Percentiles rank a stretch among this genome's conserved stretches.
Conservation (phyloP, 2,113 vertebrate genomes). For the Pedetes capensis region DNA sequence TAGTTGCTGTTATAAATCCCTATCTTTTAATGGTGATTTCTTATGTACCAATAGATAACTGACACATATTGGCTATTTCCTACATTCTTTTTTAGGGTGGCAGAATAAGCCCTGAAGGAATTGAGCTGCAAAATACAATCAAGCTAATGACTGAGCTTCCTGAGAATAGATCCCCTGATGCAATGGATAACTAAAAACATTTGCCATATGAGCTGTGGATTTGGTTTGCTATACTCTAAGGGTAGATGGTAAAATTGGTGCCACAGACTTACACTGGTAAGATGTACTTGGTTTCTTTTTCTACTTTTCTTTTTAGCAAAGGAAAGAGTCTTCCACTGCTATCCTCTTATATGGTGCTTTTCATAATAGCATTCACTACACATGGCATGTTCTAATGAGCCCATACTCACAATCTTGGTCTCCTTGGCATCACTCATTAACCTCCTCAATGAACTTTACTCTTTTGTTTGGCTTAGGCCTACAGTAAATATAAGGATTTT, state of each 20-base stretch:
- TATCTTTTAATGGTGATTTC: neutral
- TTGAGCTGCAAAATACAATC: neutral
- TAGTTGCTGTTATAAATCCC: conserved; percentile 5
- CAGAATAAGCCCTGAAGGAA: neutral
- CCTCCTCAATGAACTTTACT: neutral
- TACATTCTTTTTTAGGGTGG: neutral
- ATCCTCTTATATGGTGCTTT: neutral
- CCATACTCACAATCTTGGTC: neutral
- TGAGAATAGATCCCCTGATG: neutral
- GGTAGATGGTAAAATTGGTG: neutral
- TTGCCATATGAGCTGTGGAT: neutral
- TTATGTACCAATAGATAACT: conserved; percentile 2
- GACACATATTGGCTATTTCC: neutral
- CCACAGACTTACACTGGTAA: neutral
- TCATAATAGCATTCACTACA: neutral
- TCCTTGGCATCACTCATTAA: neutral
- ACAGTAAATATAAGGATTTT: neutral
- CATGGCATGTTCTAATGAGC: neutral
- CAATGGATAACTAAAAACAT: neutral
- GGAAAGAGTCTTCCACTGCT: neutral
- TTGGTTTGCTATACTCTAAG: neutral
- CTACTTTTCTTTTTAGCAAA: neutral
- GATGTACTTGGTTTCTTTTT: neutral
- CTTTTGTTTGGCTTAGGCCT: neutral
- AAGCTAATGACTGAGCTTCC: neutral